Evolutionary conservation across 2,888 invertebrate genomes (phyloP), one percentile per base, ranked within the genome.

Genomic region (Artemia sinica): DNA sequence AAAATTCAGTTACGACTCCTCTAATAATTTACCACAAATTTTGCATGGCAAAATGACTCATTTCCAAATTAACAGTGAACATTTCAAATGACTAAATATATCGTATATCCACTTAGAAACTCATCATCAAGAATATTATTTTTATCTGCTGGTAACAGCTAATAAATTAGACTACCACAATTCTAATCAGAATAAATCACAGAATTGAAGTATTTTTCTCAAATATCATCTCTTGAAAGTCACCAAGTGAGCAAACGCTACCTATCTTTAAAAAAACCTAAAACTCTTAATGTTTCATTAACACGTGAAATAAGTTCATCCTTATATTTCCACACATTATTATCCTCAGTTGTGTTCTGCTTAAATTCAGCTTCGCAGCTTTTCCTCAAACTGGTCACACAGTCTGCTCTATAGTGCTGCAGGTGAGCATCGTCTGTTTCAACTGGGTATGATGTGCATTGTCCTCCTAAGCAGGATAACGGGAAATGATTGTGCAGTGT

Each of bases 401-500:
- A 94, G 79, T 92, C 92, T 49, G 89, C 90, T 71, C 93, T 84
- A 80, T 94, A 95, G 79, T 95, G 95, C 78, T 95, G 91, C 75
- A 95, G 81, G 73, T 94, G 89, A 18, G 93, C 94, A 75, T 87
- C 86, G 52, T 81, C 81, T 48, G 88, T 88, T 73, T 89, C 87
- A 73, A 94, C 85, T 69, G 89, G 84, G 79, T 87, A 91, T 66
- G 89, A 88, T 68, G 88, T 88, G 79, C 91, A 92, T 18, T 80
- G 80, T 8, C 75, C 74, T 66, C 90, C 89, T 58, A 92, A 79
- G 76, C 92, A 93, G 71, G 89, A 88, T 73, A 93, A 79, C 52
- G 93, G 92, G 77, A 91, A 92, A 79, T 93, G 93, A 79, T 93
- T 93, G 81, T 93, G 93, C 72, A 93, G 81, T 51, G 90, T 88